Base-by-base conservation (phyloP, 2,113 vertebrate species). In the Thryonomys swinderianus region DNA sequence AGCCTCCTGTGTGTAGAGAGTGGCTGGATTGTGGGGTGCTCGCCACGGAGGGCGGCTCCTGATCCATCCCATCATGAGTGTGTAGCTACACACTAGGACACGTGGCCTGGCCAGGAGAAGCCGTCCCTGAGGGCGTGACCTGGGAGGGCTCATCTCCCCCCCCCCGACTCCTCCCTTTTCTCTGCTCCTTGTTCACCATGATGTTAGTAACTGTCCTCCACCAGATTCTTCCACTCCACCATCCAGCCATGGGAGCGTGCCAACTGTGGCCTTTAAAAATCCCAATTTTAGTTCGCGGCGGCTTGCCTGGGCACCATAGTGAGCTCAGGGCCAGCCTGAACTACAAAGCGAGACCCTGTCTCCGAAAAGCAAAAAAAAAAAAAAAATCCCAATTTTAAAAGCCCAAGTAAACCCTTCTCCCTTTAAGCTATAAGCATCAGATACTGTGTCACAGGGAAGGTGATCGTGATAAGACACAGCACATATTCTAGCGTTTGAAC, bases 401-500 rank as follows among this genome's bases (percentile, higher is more conserved):
- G 40, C 40, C 71, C 40, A 7, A 6, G 23, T 7, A 25, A 14
- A 27, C 18, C 71, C 16, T 12, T 45, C 25, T 5, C 45, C 12
- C 7, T 74, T 7, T 8, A 25, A 45, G 13, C 7, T 30, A 45
- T 45, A 21, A 27, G 11, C 1, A 13, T 74, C 42, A 7, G 42
- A 45, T 7, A 14, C 3, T 25, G 21, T 30, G 40, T 74, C 71
- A 27, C 40, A 45, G 40, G 5, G 23, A 45, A 27, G 40, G 30
- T 8, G 40, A 74, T 45, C 13, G 13, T 27, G 6, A 17, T 45
- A 45, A 74, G 25, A 45, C 13, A 16, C 16, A 78, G 1, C 18
- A 32, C 21, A 2, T 3, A 13, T 25, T 23, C 16, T 16, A n/a
- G 3, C 8, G 27, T 42, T 12, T 10, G 2, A n/a, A 1, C 40